Conservation (phyloP, 64 coral and sea anemone species). For the Catalaphyllia jardinei region DNA sequence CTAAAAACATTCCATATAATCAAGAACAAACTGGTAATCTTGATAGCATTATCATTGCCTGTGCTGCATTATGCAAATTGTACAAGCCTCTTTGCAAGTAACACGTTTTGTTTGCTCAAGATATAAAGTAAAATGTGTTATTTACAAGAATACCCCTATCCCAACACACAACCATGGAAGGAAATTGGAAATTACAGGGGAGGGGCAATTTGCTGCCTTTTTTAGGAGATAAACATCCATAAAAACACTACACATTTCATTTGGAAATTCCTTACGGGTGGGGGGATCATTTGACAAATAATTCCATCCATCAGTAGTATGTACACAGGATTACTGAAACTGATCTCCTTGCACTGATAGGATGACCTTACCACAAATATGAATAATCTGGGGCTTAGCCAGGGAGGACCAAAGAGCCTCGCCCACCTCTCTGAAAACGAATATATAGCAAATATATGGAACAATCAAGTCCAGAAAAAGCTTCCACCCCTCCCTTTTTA, state of each 20-base stretch:
- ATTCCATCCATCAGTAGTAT: not conserved
- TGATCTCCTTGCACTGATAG: conserved; percentile 13
- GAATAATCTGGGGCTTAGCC: not conserved
- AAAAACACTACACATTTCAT: too few species aligned
- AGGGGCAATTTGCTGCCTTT: too few species aligned
- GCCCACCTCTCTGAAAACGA: conserved; percentile 14
- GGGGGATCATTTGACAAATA: not conserved
- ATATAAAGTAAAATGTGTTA: conserved; percentile 29
- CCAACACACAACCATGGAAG: not conserved
- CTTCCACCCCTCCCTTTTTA: conserved; percentile 1
- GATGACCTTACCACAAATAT: conserved; percentile 19
- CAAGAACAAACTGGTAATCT: conserved; percentile 56
- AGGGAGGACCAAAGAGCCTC: not conserved
- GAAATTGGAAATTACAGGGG: not conserved
- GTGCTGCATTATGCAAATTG: not conserved
- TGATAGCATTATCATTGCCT: conserved; percentile 32
- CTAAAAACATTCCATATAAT: conserved; percentile 49
- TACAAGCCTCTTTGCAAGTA: conserved; percentile 43
- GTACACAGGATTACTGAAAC: not conserved
- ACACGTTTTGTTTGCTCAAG: not conserved
- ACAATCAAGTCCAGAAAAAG: conserved; percentile 24
- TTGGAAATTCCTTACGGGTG: not conserved
- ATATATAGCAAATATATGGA: conserved; percentile 10
- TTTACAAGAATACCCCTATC: not conserved
- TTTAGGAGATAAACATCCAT: too few species aligned